Base-by-base conservation (phyloP, 2,888 invertebrate species). In the Ectropis crepuscularia region DNA sequence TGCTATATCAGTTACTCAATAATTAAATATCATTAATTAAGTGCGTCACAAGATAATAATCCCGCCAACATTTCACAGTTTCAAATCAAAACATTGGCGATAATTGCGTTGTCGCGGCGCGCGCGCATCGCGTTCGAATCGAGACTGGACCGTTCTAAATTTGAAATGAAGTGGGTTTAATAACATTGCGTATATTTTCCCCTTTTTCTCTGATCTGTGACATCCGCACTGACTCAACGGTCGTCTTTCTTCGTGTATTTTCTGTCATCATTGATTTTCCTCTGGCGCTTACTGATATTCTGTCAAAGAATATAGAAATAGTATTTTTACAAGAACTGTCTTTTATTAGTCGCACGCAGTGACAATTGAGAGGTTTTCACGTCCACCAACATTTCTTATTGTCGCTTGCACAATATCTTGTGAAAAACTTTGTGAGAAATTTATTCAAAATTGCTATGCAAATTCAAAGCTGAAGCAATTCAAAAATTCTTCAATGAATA, bases 141-240 rank as follows among this genome's bases (percentile, higher is more conserved):
- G 80, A 83, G 87, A 92, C 92, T 92, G 92, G 83, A 86, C 83
- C 73, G 81, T 82, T 88, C 90, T 91, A 92, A 88, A 88, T 90
- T 90, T 86, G 88, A 88, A 86, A 84, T 86, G 85, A 87, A 89
- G 89, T 88, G 89, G 85, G 81, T 86, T 88, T 90, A 89, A 88
- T 88, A 90, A 89, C 87, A 89, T 87, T 82, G 85, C 86, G 83
- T 88, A 85, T 82, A 89, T 90, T 92, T 89, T 85, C 87, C 83
- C 80, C 84, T 85, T 87, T 90, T 88, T 85, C 82, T 61, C 57
- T 61, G 64, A 65, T 80, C 79, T 75, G 81, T 82, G 85, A 86
- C 85, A 86, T 80, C 78, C 79, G 75, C 62, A 64, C 70, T 88
- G 88, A 88, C 67, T 88, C 87, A 86, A 69, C 79, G 79, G 81